A percentile compares a stretch with the other conserved stretches of the same genome.
Conservation (phyloP, 2,888 invertebrate species). For the Agonopterix heracliana region DNA sequence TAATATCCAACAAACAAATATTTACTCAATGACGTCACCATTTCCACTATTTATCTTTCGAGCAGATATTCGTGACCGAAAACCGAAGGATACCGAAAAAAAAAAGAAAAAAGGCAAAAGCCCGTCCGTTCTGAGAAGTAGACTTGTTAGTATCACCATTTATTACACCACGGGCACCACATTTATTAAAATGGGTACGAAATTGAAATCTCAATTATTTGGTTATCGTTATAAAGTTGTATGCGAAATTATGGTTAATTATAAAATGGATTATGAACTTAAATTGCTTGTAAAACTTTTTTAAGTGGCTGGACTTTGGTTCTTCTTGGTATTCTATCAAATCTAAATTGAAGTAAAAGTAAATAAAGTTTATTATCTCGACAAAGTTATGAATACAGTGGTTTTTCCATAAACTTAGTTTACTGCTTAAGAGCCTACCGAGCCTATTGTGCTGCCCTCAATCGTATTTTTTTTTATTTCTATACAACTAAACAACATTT, state of each 20-base stretch:
- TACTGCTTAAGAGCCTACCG: too few species aligned
- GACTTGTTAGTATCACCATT: constrained; percentile 65
- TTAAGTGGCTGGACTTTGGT: too few species aligned
- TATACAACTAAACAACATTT: too few species aligned
- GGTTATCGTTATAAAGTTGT: constrained; percentile 5
- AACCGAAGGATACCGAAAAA: constrained; percentile 30
- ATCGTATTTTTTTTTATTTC: too few species aligned
- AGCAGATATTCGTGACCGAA: constrained; percentile 57
- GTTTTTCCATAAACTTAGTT: too few species aligned
- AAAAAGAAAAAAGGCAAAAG: constrained; percentile 33
- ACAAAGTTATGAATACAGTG: too few species aligned
- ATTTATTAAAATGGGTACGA: constrained; percentile 20
- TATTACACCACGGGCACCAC: constrained; percentile 59
- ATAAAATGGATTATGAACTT: too few species aligned
- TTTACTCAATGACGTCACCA: constrained; percentile 46
- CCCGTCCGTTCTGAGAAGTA: constrained; percentile 57
- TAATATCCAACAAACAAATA: constrained; percentile 15
- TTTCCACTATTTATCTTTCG: constrained; percentile 58
- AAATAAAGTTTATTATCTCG: too few species aligned
- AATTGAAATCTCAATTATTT: constrained; percentile 42
- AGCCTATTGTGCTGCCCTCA: too few species aligned
- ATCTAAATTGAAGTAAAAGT: too few species aligned
- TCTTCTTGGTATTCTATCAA: too few species aligned
- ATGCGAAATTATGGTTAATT: neutral
- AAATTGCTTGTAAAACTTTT: too few species aligned